These are phyloP conservation scores for Tetraneura akinire DNA, from an alignment of 1,140 invertebrate species.

Conservation along the genomic window DNA sequence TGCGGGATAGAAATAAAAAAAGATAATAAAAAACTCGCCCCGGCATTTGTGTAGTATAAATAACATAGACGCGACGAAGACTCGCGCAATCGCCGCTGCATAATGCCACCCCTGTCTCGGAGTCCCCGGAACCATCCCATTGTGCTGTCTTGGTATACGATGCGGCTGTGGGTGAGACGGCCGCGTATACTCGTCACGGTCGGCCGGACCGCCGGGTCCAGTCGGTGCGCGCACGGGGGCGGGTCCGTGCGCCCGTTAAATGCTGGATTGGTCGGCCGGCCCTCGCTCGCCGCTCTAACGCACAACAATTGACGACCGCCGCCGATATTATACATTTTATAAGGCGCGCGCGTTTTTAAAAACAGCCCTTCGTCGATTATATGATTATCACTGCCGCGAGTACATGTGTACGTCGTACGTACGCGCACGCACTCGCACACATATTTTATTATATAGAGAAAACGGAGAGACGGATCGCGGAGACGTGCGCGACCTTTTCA, in stretches of 20 bases:
- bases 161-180: constrained; percentile 11
- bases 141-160: background rate
- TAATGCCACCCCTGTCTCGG: background rate
- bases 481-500: constrained; percentile 37
- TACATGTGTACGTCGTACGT: background rate
- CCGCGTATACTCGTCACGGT: background rate
- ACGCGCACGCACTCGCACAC: background rate
- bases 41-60: background rate
- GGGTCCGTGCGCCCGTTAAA: constrained; percentile 38
- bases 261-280: constrained; percentile 41
- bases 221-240: background rate
- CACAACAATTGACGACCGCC: constrained; percentile 38
- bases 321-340: constrained; percentile 6
- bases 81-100: background rate
- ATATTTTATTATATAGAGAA: background rate
- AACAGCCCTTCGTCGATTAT: constrained; percentile 38
- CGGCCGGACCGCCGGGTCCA: background rate
- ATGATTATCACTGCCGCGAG: background rate
- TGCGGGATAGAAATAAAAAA: too few species aligned
- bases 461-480: background rate
- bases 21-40: background rate
- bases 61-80: background rate
- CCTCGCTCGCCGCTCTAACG: background rate
- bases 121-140: background rate
- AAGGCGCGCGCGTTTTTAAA: constrained; percentile 21